Evolutionary conservation across 2,888 invertebrate species (phyloP).

Genomic region (Yponomeuta cagnagella): DNA sequence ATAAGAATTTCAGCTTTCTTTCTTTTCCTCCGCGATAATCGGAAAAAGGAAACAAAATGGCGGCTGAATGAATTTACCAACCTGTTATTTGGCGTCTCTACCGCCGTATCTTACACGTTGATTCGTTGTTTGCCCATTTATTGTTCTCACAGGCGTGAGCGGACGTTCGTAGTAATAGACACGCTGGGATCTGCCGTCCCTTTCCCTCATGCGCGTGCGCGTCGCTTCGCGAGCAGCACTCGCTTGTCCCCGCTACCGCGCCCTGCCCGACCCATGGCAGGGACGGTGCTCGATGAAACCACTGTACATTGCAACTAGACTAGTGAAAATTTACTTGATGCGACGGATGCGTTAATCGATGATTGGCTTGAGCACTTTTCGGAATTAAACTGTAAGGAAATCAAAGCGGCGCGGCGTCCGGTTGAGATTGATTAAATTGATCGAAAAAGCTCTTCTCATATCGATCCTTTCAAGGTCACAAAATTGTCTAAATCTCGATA

Average conservation of each 20-base stretch:
- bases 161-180: not conserved
- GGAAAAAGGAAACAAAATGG: too few species aligned
- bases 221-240: conserved; percentile 4
- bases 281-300: too few species aligned
- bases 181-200: conserved; percentile 69
- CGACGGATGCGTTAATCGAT: conserved; percentile 63
- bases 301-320: not conserved
- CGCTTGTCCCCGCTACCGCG: not conserved
- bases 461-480: too few species aligned
- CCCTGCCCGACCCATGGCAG: not conserved
- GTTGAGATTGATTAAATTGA: conserved; percentile 34
- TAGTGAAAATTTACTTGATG: conserved; percentile 30
- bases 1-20: too few species aligned
- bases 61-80: too few species aligned
- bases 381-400: not conserved
- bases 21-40: too few species aligned
- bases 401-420: conserved; percentile 60
- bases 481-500: too few species aligned
- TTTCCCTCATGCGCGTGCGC: conserved; percentile 37
- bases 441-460: conserved; percentile 6
- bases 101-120: too few species aligned
- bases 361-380: conserved; percentile 7
- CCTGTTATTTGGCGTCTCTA: too few species aligned
- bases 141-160: not conserved
- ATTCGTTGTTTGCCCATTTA: too few species aligned